phyloP scores from a whole-genome alignment of 2,797 vertebrate genomes.

The Cynopterus sphinx region DNA sequence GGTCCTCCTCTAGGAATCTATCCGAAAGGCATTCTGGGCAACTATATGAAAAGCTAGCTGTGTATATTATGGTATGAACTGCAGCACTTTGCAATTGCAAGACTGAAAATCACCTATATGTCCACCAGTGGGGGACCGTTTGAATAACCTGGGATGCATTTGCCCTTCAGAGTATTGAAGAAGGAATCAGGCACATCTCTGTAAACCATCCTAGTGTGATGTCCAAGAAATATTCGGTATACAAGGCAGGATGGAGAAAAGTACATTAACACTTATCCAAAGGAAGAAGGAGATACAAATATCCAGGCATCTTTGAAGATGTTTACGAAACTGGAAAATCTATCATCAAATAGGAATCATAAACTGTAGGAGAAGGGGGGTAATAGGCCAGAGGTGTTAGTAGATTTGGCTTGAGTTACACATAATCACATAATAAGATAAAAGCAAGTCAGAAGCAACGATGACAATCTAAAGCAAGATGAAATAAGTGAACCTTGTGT shows the following conservation, averaged over 20 bases:
- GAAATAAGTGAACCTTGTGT: not conserved
- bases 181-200: not conserved
- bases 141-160: not conserved
- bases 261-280: not conserved
- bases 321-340: not conserved
- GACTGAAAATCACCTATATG: not conserved
- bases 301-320: not conserved
- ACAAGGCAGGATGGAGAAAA: not conserved
- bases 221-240: not conserved
- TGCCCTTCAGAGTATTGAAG: not conserved
- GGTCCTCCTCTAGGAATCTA: not conserved
- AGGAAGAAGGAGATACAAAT: not conserved
- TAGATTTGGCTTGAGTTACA: not conserved
- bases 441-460: not conserved
- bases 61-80: not conserved
- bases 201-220: not conserved
- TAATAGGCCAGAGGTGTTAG: not conserved
- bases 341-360: not conserved
- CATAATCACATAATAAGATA: not conserved
- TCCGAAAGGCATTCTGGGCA: not conserved
- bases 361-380: not conserved
- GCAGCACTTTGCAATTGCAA: not conserved
- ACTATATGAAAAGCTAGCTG: not conserved
- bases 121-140: not conserved
- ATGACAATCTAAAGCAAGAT: not conserved